phyloP scores from a whole-genome alignment of 2,888 invertebrate genomes.

The Hemithea aestivaria region DNA sequence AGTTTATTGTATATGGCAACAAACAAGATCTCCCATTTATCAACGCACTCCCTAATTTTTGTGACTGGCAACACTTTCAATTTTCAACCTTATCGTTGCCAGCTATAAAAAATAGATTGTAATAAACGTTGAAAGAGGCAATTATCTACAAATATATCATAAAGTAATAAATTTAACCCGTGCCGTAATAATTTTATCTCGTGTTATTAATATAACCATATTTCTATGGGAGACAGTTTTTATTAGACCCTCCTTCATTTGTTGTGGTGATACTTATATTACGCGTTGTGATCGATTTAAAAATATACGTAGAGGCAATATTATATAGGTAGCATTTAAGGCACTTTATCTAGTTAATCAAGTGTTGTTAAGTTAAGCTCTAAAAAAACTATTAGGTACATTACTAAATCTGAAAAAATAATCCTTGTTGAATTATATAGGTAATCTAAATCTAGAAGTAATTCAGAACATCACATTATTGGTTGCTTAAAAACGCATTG shows the following conservation, averaged over 20 bases:
- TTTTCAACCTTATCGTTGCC: conserved; percentile 11
- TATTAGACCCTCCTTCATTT: conserved; percentile 47
- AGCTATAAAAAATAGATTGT: neutral
- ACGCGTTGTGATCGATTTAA: too few species aligned
- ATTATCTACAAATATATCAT: conserved; percentile 33
- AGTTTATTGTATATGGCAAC: conserved; percentile 28
- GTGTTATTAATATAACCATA: conserved; percentile 48
- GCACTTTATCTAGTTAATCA: too few species aligned
- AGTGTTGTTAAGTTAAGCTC: too few species aligned
- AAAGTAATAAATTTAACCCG: conserved; percentile 37
- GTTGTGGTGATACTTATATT: conserved; percentile 8
- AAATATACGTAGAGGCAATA: too few species aligned
- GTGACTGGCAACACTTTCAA: neutral
- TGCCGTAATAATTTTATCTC: conserved; percentile 43
- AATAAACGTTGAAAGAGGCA: conserved; percentile 16
- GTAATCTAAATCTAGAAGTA: too few species aligned
- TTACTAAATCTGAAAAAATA: too few species aligned
- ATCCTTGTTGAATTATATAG: too few species aligned
- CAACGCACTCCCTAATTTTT: conserved; percentile 23
- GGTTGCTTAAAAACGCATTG: too few species aligned
- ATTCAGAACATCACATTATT: too few species aligned
- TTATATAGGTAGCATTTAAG: too few species aligned
- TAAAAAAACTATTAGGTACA: too few species aligned
- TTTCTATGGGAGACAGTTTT: conserved; percentile 51
- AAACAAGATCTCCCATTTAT: conserved; percentile 34